phyloP scores from a whole-genome alignment of 2,888 invertebrate genomes.

The Tipula confusa region DNA sequence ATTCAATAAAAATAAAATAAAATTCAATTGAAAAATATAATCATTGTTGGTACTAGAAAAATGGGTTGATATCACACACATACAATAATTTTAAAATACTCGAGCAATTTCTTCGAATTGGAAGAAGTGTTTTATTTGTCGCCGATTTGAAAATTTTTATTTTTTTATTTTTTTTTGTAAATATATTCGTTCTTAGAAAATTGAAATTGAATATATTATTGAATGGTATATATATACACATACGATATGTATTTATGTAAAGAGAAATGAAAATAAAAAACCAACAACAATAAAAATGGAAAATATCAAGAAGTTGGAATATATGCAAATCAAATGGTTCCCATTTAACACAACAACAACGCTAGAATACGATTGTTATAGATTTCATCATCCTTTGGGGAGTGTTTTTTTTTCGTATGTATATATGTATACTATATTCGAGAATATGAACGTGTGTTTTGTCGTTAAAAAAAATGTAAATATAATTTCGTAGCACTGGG shows the following conservation, averaged over 20 bases:
- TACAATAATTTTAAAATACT: not conserved
- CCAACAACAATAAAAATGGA: slow-evolving; percentile 10
- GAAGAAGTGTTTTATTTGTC: not conserved
- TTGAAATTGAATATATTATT: slow-evolving; percentile 21
- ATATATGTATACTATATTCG: not conserved
- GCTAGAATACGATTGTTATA: not conserved
- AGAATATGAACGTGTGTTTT: not conserved
- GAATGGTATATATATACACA: not conserved
- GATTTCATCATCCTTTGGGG: slow-evolving; percentile 12
- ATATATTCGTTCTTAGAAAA: not conserved
- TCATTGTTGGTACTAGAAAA: not conserved
- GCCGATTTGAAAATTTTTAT: not conserved
- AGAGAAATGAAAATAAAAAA: not conserved
- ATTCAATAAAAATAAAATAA: not conserved
- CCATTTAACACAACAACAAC: not conserved
- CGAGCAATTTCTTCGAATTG: not conserved
- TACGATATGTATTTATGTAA: not conserved
- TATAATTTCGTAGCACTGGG: not conserved
- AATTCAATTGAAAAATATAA: not conserved
- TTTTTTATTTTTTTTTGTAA: not conserved
- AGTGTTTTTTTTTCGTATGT: not conserved
- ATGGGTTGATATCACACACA: not conserved
- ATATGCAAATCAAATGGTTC: slow-evolving; percentile 20
- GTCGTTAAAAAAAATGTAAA: not conserved
- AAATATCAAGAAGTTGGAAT: not conserved